A percentile compares a stretch with the other conserved stretches of the same genome.
phyloP scores from a whole-genome alignment of 2,888 invertebrate species.

The Scelioninae gen. 1 region DNA sequence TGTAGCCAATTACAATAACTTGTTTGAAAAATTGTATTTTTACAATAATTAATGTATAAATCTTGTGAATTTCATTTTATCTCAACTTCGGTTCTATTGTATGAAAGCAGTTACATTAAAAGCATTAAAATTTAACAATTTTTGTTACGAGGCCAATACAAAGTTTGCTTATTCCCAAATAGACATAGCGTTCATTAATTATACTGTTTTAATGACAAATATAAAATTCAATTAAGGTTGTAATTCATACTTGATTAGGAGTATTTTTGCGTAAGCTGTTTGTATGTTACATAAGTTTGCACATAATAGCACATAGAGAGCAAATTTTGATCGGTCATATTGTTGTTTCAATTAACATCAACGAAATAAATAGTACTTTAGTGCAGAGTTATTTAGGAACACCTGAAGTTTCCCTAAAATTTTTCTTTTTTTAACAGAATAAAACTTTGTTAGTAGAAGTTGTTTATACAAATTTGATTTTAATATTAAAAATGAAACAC shows the following conservation, averaged over 20 bases:
- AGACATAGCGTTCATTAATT: slow-evolving; percentile 46
- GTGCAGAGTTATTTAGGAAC: too few species aligned
- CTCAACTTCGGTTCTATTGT: too few species aligned
- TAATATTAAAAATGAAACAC: background rate
- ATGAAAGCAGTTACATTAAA: background rate
- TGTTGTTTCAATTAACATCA: slow-evolving; percentile 28
- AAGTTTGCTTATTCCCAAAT: slow-evolving; percentile 36
- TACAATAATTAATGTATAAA: too few species aligned
- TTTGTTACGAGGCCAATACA: slow-evolving; percentile 10
- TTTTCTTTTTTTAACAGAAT: too few species aligned
- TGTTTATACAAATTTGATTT: background rate
- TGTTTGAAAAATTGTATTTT: too few species aligned
- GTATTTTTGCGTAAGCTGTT: slow-evolving; percentile 46
- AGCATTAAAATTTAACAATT: slow-evolving; percentile 17
- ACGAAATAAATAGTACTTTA: too few species aligned
- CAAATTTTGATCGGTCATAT: slow-evolving; percentile 25
- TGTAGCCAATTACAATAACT: too few species aligned
- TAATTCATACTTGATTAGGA: slow-evolving; percentile 60
- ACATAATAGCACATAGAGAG: slow-evolving; percentile 34
- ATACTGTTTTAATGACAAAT: slow-evolving; percentile 55
- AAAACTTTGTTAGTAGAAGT: background rate
- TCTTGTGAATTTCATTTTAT: too few species aligned
- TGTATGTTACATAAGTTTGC: slow-evolving; percentile 38
- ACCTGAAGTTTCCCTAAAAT: too few species aligned
- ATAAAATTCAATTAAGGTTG: slow-evolving; percentile 54